Evolutionary conservation across 53 echinoderm and acorn worm genomes (phyloP), one percentile per base, ranked within the genome.

Genomic region (Paelopatides confundens): DNA sequence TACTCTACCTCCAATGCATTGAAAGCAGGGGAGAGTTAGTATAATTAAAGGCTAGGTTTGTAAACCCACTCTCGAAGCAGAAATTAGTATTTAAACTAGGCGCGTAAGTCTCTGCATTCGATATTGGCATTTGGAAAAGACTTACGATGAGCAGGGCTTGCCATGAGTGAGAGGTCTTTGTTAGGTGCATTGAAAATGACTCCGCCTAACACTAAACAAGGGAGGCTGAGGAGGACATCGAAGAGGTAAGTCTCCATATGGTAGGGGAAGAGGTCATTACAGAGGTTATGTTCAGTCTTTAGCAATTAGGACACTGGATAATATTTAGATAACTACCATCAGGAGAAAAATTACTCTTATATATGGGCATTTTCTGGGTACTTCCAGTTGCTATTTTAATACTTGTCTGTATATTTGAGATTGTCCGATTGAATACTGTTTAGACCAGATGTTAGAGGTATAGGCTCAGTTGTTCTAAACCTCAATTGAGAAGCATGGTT

Each of bases 71-170:
- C 67, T 67, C 6, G 30, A 39, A 39, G 46, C 35, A 28, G 46
- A 74, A 74, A 74, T 74, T 39, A 39, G 74, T 74, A 74, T 74
- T 74, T 74, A 74, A 74, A 74, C 74, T 74, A 74, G 74, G 74
- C 74, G 74, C 74, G 74, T 74, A 74, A 46, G 74, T 27, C 74
- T 39, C 46, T n/a, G 33, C 46, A 74, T 74, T 74, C 46, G 74
- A 74, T 39, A 74, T 39, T 39, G 74, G 31, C 31, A 48, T 31
- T 36, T 69, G 69, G 69, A 69, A 67, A 69, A 33, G 69, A 69
- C 69, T 69, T 35, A 31, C 36, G 17, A 33, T n/a, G 31, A 69
- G 31, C 48, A 48, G n/a, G 48, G 48, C 48, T 9, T 12, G 48
- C 18, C 69, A 15, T 21, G 31, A 34, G 26, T 26, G 74, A 74